Evolutionary conservation across 2,113 vertebrate species (phyloP).

Genomic region (Salvelinus alpinus): DNA sequence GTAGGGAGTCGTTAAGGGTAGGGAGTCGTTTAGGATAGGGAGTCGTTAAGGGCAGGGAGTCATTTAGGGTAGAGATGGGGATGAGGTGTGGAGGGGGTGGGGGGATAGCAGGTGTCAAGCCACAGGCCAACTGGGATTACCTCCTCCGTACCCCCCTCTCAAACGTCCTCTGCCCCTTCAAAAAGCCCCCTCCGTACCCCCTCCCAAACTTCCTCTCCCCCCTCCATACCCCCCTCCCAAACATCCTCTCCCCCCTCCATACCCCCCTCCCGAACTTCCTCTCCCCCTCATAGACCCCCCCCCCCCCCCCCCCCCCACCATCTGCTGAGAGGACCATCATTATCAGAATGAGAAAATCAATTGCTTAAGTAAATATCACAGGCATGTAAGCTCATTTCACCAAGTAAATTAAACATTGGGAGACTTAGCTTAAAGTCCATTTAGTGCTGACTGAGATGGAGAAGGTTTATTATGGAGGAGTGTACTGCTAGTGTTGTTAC

Average conservation of each 20-base stretch:
- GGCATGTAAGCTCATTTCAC: slow-evolving; percentile 32
- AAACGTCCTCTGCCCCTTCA: no score
- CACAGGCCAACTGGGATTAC: slow-evolving; percentile 64
- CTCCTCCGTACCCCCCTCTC: neutral
- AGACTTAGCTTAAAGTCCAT: slow-evolving; percentile 22
- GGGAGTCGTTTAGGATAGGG: no score
- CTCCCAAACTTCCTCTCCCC: no score
- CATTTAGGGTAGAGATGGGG: no score
- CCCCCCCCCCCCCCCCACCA: slow-evolving; percentile 42
- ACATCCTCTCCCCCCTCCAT: no score
- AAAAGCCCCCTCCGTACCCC: slow-evolving; percentile 6
- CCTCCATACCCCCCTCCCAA: no score
- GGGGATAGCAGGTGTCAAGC: slow-evolving; percentile 52
- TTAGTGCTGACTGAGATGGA: slow-evolving; percentile 7
- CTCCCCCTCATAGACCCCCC: no score
- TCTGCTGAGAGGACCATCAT: slow-evolving; percentile 60
- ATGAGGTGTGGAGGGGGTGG: slow-evolving; percentile 23
- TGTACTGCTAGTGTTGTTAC: no score
- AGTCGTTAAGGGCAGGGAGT: neutral
- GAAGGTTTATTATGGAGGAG: neutral
- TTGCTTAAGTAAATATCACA: slow-evolving; percentile 61
- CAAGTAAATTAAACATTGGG: slow-evolving; percentile 30
- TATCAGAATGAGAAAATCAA: slow-evolving; percentile 69
- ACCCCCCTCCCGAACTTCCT: no score
- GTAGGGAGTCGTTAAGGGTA: no score